Evolutionary conservation across 2,113 vertebrate genomes (phyloP).

Genomic region (Eurystomus gularis): DNA sequence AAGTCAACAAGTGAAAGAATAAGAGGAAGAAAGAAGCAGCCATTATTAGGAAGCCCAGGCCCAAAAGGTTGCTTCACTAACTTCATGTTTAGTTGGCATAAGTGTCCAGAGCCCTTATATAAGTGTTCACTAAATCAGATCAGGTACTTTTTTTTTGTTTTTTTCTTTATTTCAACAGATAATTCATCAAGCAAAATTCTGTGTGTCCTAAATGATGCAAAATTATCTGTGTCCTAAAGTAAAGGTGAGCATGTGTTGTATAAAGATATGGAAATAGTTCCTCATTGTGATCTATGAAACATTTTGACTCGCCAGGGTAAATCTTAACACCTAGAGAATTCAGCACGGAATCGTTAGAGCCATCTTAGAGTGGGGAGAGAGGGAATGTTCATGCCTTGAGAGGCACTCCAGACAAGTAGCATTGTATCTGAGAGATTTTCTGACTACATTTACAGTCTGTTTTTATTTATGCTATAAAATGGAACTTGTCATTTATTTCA

Average conservation of each 20-base stretch:
- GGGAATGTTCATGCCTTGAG: neutral
- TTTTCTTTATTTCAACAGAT: neutral
- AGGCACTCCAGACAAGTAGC: neutral
- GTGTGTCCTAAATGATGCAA: neutral
- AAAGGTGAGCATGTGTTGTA: neutral
- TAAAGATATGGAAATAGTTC: neutral
- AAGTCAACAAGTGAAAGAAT: neutral
- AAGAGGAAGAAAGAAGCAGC: neutral
- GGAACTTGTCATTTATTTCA: neutral
- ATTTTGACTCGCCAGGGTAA: neutral
- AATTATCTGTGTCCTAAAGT: neutral
- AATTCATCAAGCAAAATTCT: neutral
- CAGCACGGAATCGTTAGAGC: neutral
- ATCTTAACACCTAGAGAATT: neutral
- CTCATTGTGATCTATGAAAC: neutral
- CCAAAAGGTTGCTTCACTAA: neutral
- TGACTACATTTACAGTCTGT: neutral
- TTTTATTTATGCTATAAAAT: neutral
- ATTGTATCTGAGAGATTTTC: neutral
- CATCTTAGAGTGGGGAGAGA: rapidly evolving
- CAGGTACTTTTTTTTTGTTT: neutral
- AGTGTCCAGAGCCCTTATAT: neutral
- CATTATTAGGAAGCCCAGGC: neutral
- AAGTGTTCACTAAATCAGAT: neutral
- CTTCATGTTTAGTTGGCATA: neutral